Base-by-base conservation (phyloP, 2,797 vertebrate species). In the Gymnothorax reevesii region DNA sequence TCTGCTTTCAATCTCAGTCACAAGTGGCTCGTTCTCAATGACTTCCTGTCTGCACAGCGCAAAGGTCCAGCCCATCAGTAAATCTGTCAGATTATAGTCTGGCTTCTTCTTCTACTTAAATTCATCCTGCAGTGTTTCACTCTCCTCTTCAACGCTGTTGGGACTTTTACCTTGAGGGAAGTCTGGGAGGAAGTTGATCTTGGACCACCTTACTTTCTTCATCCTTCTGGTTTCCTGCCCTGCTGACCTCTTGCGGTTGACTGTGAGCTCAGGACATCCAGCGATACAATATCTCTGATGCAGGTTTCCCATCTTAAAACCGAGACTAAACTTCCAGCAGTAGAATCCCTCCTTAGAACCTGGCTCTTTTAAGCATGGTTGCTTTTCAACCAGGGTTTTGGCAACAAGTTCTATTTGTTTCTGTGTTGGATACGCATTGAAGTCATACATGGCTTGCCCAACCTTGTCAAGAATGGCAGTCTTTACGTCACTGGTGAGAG, bases 241-340 rank as follows among this genome's bases (percentile, higher is more conserved):
- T 13, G 57, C 57, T 10, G 57, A 59, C 33, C 33, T 42, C 33
- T 42, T 42, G 33, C 33, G 33, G 33, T 42, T 42, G 33, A 42
- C 33, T 42, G 33, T 42, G 2, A 42, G 33, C 33, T 42, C 33
- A 42, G 33, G 33, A 42, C 33, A 42, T 42, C 33, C 33, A 42
- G 33, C 33, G 2, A 42, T 42, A 42, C 33, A 42, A 42, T 42
- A 42, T 42, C 33, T 42, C 33, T 42, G 33, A 42, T 42, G 33
- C 33, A 42, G 86, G 55, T 87, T 87, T 9, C 85, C 25, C 71
- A 87, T 85, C 54, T 88, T 88, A 80, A 88, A 88, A 49, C 83
- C 84, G 17, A 83, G n/a, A 60, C 87, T 89, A 15, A 75, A 17
- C 79, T 84, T 89, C 64, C 83, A 89, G 13, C 88, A 84, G 86